phyloP scores from a whole-genome alignment of 2,797 vertebrate genomes.

The Garrulus glandarius region DNA sequence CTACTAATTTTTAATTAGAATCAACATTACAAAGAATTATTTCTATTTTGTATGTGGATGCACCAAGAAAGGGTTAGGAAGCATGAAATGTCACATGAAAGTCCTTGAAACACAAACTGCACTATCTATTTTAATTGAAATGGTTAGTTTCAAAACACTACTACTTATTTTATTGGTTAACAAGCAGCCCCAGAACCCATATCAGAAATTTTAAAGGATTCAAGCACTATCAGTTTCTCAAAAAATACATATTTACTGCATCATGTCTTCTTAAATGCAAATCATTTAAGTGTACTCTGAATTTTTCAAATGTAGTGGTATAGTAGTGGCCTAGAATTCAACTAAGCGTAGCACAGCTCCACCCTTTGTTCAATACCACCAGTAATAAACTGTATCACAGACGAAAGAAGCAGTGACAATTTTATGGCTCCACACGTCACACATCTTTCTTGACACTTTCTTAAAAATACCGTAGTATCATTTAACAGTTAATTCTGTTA shows the following conservation, averaged over 20 bases:
- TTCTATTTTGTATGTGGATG: background rate
- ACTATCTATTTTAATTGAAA: background rate
- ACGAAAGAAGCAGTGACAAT: background rate
- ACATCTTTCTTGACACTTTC: background rate
- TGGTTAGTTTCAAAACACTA: background rate
- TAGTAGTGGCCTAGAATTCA: background rate
- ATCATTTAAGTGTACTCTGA: background rate
- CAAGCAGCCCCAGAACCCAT: background rate
- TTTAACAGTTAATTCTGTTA: background rate
- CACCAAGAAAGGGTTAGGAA: background rate
- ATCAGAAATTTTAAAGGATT: conserved; percentile 14
- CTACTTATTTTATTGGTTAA: background rate
- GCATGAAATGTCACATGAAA: background rate
- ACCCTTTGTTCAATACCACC: conserved; percentile 6
- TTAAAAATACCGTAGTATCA: background rate
- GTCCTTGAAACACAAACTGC: background rate
- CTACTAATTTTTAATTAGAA: background rate
- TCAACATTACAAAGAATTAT: background rate
- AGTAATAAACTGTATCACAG: background rate
- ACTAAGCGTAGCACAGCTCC: background rate
- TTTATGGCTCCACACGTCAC: background rate
- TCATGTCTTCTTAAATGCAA: background rate
- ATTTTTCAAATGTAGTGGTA: background rate
- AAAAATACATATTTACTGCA: background rate
- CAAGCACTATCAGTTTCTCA: background rate